These are phyloP conservation scores for Enteromius paludinosus DNA, from an alignment of 2,797 vertebrate genomes.

Conservation along the genomic window DNA sequence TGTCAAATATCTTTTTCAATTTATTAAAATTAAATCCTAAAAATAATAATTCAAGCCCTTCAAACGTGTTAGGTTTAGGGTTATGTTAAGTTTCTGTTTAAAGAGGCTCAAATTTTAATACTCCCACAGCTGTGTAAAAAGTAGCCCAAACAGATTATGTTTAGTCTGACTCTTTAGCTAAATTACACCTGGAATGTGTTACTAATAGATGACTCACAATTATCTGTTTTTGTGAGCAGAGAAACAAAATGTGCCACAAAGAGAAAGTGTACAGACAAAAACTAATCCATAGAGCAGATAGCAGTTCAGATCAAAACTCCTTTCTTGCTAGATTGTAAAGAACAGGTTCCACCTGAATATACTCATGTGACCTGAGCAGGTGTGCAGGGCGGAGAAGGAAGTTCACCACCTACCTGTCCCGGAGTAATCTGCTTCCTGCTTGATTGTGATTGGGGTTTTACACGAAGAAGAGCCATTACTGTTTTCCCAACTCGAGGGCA, in stretches of 20 bases:
- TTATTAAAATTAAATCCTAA: not conserved
- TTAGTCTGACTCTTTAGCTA: not conserved
- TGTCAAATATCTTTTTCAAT: not conserved
- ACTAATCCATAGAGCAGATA: not conserved
- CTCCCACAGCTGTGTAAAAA: not conserved
- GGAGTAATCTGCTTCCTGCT: slow-evolving; percentile 54
- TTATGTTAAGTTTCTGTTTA: not conserved
- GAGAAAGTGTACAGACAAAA: not conserved
- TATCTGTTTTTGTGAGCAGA: not conserved
- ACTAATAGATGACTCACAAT: not conserved
- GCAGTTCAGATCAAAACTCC: not conserved
- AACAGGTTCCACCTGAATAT: slow-evolving; percentile 20
- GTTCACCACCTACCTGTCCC: slow-evolving; percentile 16
- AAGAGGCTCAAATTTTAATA: not conserved
- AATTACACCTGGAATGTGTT: not conserved
- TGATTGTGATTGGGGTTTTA: slow-evolving; percentile 36
- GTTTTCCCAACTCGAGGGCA: slow-evolving; percentile 49
- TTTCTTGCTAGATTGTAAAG: not conserved
- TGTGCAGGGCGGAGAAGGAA: not conserved
- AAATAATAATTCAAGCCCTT: not conserved
- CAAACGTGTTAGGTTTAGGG: not conserved
- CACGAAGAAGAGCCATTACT: slow-evolving; percentile 39
- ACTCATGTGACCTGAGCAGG: not conserved
- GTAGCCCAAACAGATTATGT: not conserved
- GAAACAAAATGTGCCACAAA: not conserved